Conservation (phyloP, 1,140 invertebrate genomes). For the Zeugodacus cucurbitae region DNA sequence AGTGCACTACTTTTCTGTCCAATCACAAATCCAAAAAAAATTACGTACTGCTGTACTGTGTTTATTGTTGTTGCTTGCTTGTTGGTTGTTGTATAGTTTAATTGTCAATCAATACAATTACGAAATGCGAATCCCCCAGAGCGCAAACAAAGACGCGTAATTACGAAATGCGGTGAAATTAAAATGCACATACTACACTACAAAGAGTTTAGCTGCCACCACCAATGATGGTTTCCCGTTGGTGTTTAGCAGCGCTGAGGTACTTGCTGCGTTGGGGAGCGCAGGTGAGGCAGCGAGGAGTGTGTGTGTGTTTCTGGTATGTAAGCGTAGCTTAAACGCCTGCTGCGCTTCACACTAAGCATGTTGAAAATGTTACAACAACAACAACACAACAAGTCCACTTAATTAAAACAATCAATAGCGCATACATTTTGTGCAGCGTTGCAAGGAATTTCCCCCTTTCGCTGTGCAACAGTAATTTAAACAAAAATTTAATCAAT, state of each 20-base stretch:
- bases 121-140: not conserved
- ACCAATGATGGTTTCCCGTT: not conserved
- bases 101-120: constrained; percentile 1
- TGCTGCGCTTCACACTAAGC: not conserved
- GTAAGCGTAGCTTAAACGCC: not conserved
- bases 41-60: too few relatives aligned
- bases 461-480: not conserved
- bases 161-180: not conserved
- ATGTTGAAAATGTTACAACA: not conserved
- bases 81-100: not conserved
- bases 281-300: too few relatives aligned
- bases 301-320: too few relatives aligned
- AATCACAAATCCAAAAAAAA: too few relatives aligned
- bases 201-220: too few relatives aligned
- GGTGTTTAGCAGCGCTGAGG: not conserved
- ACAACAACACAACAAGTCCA: not conserved
- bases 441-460: not conserved
- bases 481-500: not conserved
- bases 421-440: not conserved
- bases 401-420: constrained; percentile 16
- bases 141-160: not conserved
- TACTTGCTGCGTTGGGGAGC: not conserved
- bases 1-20: too few relatives aligned
- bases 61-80: too few relatives aligned
- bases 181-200: not conserved